Evolutionary conservation across 2,888 invertebrate genomes (phyloP).

Genomic region (Ptilodon capucinus): DNA sequence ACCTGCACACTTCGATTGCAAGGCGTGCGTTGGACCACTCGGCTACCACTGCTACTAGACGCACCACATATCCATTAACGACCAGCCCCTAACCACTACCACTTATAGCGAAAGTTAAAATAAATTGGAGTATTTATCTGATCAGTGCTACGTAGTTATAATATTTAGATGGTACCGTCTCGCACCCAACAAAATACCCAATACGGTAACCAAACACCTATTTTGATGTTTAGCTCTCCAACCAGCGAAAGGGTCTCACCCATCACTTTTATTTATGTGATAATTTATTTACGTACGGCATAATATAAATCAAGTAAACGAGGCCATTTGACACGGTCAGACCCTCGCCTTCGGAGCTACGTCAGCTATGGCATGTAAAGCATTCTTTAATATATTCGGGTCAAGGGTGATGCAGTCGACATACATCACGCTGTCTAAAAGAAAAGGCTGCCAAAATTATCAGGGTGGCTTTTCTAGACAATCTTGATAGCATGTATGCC

Average conservation of each 20-base stretch:
- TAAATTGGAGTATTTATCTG: too few relatives aligned
- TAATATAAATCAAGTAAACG: constrained; percentile 25
- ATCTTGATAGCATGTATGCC: too few relatives aligned
- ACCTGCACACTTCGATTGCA: too few relatives aligned
- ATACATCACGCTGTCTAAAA: not conserved
- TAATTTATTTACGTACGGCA: constrained; percentile 26
- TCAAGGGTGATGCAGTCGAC: not conserved
- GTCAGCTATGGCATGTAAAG: constrained; percentile 10
- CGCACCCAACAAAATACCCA: not conserved
- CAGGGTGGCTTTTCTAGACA: too few relatives aligned
- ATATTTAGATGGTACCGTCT: not conserved
- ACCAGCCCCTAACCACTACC: too few relatives aligned
- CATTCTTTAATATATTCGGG: not conserved
- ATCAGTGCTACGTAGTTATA: not conserved
- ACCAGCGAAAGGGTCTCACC: constrained; percentile 15
- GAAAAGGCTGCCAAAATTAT: too few relatives aligned
- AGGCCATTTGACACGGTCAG: constrained; percentile 24
- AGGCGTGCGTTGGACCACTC: too few relatives aligned
- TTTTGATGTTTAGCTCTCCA: not conserved
- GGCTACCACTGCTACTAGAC: too few relatives aligned
- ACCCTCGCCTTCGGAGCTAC: constrained; percentile 6
- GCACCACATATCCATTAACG: too few relatives aligned
- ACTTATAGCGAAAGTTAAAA: too few relatives aligned
- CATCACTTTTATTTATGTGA: constrained; percentile 22
- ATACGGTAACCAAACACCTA: not conserved